Evolutionary conservation across 2,113 vertebrate genomes (phyloP), one percentile per base, ranked within the genome.

Genomic region (Euleptes europaea): DNA sequence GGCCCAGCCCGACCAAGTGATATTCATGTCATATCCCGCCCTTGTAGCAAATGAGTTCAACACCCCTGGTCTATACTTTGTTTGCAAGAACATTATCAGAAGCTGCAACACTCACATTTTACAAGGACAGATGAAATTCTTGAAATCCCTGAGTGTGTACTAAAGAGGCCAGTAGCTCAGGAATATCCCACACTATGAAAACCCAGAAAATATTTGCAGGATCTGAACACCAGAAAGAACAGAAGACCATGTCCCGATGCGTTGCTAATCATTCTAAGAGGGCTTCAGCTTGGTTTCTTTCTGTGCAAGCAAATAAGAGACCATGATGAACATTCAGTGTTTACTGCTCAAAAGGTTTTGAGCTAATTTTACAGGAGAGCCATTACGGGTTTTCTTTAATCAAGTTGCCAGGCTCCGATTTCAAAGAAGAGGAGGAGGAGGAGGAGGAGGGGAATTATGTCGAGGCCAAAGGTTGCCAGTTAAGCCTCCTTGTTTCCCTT

Each of bases 381-480:
- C 33, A 19, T 0, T 3, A 14, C n/a, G 87, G 90, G 67, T 69
- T 79, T 90, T 57, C 72, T 88, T 19, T 87, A 87, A 89, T 88
- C 90, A 93, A 74, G 14, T 84, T 86, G 47, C 85, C 90, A 91
- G 91, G 69, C 90, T 76, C 85, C 57, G 72, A 84, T 54, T 60
- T 42, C 5, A 65, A 78, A 67, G 1, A 19, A 54, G 33, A 57
- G 49, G 69, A 73, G 67, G 63, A 63, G 69, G 33, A 57, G 49
- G 69, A 73, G 67, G 63, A 63, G 69, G 21, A 69, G 63, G 19
- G 57, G 88, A 93, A 88, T 71, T 9, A 11, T 10, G 42, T 49
- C 42, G 79, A 66, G 21, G 57, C 86, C 78, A 83, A 12, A 91
- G 57, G 35, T 78, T 63, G 10, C 28, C 35, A 87, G 80, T 14